phyloP scores from a whole-genome alignment of 2,888 invertebrate genomes.

The Xestia c-nigrum region DNA sequence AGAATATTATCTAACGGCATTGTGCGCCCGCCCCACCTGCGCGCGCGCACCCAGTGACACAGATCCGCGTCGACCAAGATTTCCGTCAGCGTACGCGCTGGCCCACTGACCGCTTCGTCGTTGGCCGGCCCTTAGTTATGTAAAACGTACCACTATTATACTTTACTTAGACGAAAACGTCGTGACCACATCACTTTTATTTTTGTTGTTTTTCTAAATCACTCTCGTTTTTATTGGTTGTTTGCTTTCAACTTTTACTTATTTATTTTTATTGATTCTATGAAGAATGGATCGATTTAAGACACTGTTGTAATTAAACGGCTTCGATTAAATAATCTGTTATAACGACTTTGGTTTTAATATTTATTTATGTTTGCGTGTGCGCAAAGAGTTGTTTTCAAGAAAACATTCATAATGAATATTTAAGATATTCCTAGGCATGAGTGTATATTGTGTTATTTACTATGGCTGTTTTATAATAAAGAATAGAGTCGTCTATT shows the following conservation, averaged over 20 bases:
- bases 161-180: conserved; percentile 55
- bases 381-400: not conserved
- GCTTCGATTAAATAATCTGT: conserved; percentile 19
- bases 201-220: conserved; percentile 47
- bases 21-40: conserved; percentile 66
- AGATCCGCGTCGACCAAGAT: conserved; percentile 68
- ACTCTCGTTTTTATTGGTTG: conserved; percentile 43
- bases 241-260: conserved; percentile 44
- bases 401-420: conserved; percentile 22
- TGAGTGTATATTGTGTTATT: conserved; percentile 7
- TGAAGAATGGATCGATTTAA: conserved; percentile 12
- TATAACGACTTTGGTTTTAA: conserved; percentile 1
- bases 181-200: conserved; percentile 50
- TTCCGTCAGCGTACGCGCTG: conserved; percentile 73
- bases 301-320: conserved; percentile 7
- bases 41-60: conserved; percentile 79
- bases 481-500: not conserved
- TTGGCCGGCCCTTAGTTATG: conserved; percentile 78
- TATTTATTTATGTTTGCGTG: conserved; percentile 7
- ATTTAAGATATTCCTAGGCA: conserved; percentile 36
- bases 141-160: conserved; percentile 70
- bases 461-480: not conserved
- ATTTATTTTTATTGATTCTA: conserved; percentile 15
- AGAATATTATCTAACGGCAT: conserved; percentile 82
- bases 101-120: conserved; percentile 76